phyloP scores from a whole-genome alignment of 2,113 vertebrate genomes.

The Addax nasomaculatus region DNA sequence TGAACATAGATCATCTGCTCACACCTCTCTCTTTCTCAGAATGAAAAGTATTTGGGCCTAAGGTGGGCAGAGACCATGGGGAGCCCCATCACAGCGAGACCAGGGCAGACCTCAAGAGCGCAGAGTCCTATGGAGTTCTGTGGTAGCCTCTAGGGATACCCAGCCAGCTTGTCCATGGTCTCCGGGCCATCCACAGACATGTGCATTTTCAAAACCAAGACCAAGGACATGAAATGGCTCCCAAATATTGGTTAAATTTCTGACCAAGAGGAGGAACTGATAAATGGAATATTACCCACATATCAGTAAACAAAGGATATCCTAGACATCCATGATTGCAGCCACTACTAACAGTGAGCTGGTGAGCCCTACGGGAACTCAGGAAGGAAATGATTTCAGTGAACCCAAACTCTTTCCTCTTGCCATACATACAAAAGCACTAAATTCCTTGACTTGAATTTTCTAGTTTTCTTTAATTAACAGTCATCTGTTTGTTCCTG shows the following conservation, averaged over 20 bases:
- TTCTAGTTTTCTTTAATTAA: not conserved
- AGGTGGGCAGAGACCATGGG: not conserved
- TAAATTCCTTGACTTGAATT: not conserved
- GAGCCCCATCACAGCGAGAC: not conserved
- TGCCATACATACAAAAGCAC: not conserved
- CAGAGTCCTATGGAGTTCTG: not conserved
- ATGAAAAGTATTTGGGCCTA: not conserved
- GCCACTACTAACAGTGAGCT: not conserved
- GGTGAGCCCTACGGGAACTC: not conserved
- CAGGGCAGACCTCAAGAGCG: not conserved
- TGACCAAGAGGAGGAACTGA: not conserved
- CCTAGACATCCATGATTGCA: not conserved
- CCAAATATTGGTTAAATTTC: not conserved
- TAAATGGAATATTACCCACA: not conserved
- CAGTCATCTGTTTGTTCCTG: not conserved
- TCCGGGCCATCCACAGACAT: not conserved
- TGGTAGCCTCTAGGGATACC: not conserved
- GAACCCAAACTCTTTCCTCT: not conserved
- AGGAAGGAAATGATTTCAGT: not conserved
- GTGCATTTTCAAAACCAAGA: not conserved
- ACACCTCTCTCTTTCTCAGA: not conserved
- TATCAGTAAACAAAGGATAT: not conserved
- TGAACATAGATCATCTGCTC: not conserved
- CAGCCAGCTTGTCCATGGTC: not conserved
- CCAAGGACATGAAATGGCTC: not conserved